Conservation (phyloP, 2,113 vertebrate species). For the Pao palembangensis region DNA sequence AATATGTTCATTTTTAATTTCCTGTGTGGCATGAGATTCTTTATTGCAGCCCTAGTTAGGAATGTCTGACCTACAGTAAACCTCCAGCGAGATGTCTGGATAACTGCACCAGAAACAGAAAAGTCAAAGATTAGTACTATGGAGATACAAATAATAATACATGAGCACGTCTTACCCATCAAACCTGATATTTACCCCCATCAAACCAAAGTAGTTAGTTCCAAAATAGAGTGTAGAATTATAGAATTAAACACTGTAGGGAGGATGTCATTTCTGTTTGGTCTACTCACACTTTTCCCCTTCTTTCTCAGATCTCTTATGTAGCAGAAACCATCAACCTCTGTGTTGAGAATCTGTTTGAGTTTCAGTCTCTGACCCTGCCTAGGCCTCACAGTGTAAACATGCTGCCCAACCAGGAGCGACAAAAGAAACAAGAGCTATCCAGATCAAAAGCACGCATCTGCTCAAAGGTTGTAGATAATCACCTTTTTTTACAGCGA, state of each 20-base stretch:
- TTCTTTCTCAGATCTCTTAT: slow-evolving; percentile 39
- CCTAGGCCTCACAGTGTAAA: slow-evolving; percentile 49
- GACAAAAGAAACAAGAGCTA: slow-evolving; percentile 13
- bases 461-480: slow-evolving; percentile 31
- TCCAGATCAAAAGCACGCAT: slow-evolving; percentile 53
- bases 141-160: slow-evolving; percentile 33
- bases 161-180: slow-evolving; percentile 18
- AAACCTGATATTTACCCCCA: slow-evolving; percentile 6
- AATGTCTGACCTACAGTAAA: background rate
- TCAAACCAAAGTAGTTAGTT: background rate
- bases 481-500: background rate
- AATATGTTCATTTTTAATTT: too few relatives aligned
- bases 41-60: background rate
- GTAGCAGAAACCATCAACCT: slow-evolving; percentile 41
- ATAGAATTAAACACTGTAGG: background rate
- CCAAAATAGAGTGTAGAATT: background rate
- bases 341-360: slow-evolving; percentile 49
- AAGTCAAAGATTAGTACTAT: slow-evolving; percentile 19
- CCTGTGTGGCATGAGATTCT: too few relatives aligned
- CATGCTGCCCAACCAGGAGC: slow-evolving; percentile 33
- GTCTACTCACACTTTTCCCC: slow-evolving; percentile 8
- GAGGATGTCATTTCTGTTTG: slow-evolving; percentile 23
- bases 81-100: background rate
- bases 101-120: slow-evolving; percentile 15
- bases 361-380: slow-evolving; percentile 38